These are phyloP conservation scores for Megaceryle maxima DNA, from an alignment of 2,113 vertebrate genomes.

Conservation along the genomic window DNA sequence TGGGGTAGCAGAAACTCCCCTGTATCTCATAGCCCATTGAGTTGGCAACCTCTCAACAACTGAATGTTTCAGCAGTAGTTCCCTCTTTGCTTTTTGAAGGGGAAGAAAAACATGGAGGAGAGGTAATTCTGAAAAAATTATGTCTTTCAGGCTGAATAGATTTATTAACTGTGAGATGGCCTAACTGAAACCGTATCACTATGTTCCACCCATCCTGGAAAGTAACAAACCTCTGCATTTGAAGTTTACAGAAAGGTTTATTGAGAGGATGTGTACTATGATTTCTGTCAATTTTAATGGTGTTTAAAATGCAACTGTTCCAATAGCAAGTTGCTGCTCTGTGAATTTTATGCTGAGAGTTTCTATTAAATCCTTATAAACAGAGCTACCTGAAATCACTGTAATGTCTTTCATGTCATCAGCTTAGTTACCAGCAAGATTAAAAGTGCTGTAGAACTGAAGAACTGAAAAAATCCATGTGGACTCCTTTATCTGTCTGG, in stretches of 20 bases:
- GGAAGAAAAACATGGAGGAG: neutral
- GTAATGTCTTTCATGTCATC: neutral
- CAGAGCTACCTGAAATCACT: neutral
- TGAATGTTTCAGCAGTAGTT: neutral
- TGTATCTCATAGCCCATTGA: fast-evolving
- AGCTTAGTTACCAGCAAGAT: neutral
- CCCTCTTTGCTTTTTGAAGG: neutral
- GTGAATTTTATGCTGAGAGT: slow-evolving; percentile 1
- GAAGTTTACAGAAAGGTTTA: neutral
- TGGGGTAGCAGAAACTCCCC: neutral
- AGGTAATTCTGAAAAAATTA: neutral
- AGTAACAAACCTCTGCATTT: fast-evolving
- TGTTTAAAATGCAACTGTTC: neutral
- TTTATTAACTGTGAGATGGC: neutral
- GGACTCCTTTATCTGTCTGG: neutral
- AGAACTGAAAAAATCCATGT: neutral
- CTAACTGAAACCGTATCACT: neutral
- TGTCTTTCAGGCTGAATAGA: slow-evolving; percentile 27
- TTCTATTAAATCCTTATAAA: neutral
- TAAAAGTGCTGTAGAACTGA: neutral
- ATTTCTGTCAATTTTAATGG: neutral
- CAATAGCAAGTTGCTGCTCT: neutral
- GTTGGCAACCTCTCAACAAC: neutral
- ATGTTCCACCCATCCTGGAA: neutral
- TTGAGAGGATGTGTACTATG: neutral